Conservation (phyloP, 2,113 vertebrate genomes). For the Myocastor coypus region DNA sequence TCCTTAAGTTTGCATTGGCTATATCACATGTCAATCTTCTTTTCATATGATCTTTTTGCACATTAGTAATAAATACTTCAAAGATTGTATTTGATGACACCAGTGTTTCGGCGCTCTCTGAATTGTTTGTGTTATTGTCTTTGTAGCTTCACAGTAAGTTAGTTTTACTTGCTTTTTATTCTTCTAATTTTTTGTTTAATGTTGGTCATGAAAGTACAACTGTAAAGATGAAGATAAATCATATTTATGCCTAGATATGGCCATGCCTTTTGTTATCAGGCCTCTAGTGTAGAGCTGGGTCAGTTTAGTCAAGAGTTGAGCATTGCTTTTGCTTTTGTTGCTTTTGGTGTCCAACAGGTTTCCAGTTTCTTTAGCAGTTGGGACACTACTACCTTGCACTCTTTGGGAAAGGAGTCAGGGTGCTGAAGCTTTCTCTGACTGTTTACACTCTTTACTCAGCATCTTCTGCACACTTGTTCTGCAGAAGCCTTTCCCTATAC, state of each 20-base stretch:
- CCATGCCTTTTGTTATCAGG: background rate
- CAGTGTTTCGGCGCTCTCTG: background rate
- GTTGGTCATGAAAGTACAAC: background rate
- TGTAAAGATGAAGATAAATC: background rate
- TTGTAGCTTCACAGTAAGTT: background rate
- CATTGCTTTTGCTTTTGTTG: background rate
- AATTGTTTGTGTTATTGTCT: background rate
- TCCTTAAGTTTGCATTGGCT: background rate
- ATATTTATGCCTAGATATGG: background rate
- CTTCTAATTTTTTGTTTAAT: background rate
- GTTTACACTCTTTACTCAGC: background rate
- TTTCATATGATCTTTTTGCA: background rate
- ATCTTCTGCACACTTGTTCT: background rate
- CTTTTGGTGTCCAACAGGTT: background rate
- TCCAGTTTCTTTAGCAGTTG: background rate
- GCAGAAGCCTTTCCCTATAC: background rate
- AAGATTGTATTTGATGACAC: background rate
- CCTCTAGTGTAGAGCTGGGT: background rate
- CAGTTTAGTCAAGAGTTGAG: background rate
- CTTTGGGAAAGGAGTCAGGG: background rate
- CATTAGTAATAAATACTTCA: slow-evolving; percentile 22
- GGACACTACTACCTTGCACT: background rate
- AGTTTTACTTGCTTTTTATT: slow-evolving; percentile 13
- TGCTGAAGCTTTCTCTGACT: background rate
- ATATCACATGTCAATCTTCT: background rate